Percentiles rank a stretch among this genome's conserved stretches.
phyloP scores from a whole-genome alignment of 1,140 invertebrate genomes.

The Drosophila orena region DNA sequence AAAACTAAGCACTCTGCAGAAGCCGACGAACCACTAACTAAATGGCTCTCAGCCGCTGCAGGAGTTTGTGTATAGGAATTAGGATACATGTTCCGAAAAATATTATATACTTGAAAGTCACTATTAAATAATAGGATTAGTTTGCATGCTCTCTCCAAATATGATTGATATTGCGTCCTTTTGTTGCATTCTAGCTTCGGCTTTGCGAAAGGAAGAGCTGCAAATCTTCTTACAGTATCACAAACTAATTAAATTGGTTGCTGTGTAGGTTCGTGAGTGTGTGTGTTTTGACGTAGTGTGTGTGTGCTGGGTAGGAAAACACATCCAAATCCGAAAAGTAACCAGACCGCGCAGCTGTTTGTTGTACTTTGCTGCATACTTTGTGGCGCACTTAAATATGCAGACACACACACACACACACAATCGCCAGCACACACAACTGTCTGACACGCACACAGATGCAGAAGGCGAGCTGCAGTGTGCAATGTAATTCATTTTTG shows the following conservation, averaged over 20 bases:
- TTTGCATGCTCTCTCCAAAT: not conserved
- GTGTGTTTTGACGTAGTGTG: slow-evolving; percentile 2
- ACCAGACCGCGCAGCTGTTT: slow-evolving; percentile 61
- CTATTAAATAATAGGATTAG: not conserved
- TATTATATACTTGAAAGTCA: not conserved
- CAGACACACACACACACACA: slow-evolving; percentile 56
- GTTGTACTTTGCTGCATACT: slow-evolving; percentile 79
- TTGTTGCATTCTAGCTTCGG: not conserved
- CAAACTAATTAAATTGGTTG: not conserved
- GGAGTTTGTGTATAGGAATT: not conserved
- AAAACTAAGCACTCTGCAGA: slow-evolving; percentile 62
- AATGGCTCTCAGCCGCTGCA: slow-evolving; percentile 52
- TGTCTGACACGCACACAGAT: slow-evolving; percentile 30
- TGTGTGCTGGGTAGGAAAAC: slow-evolving; percentile 36
- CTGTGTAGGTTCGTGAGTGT: not conserved
- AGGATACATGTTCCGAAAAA: slow-evolving; percentile 1
- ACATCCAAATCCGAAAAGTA: slow-evolving; percentile 56
- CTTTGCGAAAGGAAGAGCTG: not conserved
- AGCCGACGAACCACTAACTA: slow-evolving; percentile 64
- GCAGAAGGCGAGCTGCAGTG: slow-evolving; percentile 43
- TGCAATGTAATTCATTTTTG: slow-evolving; percentile 76
- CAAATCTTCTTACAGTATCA: not conserved
- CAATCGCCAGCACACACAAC: slow-evolving; percentile 12
- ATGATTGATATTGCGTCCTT: not conserved
- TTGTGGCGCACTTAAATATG: slow-evolving; percentile 75